Conservation (phyloP, 2,797 vertebrate species). For the Hapalemur alaotrensis region DNA sequence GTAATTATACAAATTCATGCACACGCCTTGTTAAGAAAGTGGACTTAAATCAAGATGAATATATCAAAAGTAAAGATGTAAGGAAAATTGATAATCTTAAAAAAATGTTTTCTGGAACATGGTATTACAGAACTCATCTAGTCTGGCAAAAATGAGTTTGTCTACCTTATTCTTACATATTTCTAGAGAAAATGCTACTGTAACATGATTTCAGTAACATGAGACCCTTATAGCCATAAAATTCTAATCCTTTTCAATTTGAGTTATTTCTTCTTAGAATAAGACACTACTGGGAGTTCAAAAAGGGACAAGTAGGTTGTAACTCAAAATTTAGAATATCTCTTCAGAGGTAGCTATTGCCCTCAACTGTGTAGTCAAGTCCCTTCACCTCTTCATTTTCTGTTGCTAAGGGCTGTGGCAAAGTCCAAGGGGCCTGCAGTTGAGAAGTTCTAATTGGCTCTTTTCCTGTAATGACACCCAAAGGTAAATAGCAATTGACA, state of each 20-base stretch:
- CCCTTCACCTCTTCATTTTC: background rate
- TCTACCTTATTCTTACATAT: background rate
- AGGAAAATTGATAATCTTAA: background rate
- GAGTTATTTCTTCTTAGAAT: constrained; percentile 2
- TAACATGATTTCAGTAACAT: background rate
- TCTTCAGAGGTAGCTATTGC: background rate
- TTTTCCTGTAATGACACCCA: background rate
- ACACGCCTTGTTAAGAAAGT: background rate
- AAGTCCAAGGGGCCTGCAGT: background rate
- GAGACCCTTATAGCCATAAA: background rate
- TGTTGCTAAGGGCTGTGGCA: background rate
- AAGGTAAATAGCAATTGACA: background rate
- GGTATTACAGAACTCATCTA: background rate
- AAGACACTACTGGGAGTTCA: background rate
- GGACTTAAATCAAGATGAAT: background rate
- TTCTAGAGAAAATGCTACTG: background rate
- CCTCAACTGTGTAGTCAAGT: background rate
- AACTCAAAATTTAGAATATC: background rate
- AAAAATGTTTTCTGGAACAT: background rate
- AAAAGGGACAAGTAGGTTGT: background rate
- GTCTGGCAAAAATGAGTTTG: background rate
- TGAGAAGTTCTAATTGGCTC: background rate
- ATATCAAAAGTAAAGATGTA: background rate
- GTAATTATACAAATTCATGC: background rate
- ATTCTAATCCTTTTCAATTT: background rate